Evolutionary conservation across 2,113 vertebrate species (phyloP), one percentile per base, ranked within the genome.

Genomic region (Scophthalmus maximus): DNA sequence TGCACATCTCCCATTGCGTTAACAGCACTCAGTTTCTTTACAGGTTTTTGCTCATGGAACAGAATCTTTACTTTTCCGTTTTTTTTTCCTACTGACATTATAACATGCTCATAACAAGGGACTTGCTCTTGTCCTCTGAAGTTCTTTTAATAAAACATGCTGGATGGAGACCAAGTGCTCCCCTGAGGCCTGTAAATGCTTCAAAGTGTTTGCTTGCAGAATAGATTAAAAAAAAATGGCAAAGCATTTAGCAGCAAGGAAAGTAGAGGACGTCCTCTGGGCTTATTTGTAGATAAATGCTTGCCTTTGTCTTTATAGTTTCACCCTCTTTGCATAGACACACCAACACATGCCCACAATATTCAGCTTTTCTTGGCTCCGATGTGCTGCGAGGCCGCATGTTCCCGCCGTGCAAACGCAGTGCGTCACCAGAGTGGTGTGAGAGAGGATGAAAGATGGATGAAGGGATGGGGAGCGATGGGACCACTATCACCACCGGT

Each of bases 351-450:
- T 56, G 61, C 49, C 25, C n/a, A 27, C 7, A 72, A 59, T 64
- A 68, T 69, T 80, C 58, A 61, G 79, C 56, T 85, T 73, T 68
- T 82, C 71, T 77, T 76, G 83, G 88, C 83, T 79, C 26, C 9
- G 69, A 32, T 46, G 61, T 77, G 79, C 85, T 69, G 51, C 38
- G 47, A 53, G 72, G 55, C 87, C 89, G 88, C 85, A 89, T 87
- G 83, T 83, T 82, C 80, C 73, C 0, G 50, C 78, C 6, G 63
- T 32, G 78, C 69, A 56, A n/a, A 44, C 4, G 51, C 68, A 64
- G 1, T 78, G 71, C 66, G 68, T 84, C 85, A 85, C 66, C 29
- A 22, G 29, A 20, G 36, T 63, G 60, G 60, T 73, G 68, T 78
- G 62, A 76, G 42, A 76, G 42, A 68, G 55, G 81, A 68, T 51